A percentile compares a stretch with the other conserved stretches of the same genome.
phyloP scores from a whole-genome alignment of 2,797 vertebrate species.

The Thaleichthys pacificus region DNA sequence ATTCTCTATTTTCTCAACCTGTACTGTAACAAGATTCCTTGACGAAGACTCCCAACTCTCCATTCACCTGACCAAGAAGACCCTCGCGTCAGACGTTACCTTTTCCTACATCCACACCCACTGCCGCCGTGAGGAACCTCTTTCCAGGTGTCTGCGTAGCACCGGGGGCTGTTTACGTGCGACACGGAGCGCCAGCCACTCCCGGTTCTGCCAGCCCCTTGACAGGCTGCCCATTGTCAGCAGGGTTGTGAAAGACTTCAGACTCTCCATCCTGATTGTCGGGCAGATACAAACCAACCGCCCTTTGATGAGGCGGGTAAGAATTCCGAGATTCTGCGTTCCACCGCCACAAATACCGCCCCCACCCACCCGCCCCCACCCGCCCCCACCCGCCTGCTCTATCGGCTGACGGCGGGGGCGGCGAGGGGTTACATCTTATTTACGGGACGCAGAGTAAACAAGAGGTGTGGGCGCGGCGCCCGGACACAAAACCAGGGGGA shows the following conservation, averaged over 20 bases:
- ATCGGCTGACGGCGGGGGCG: conserved; percentile 47
- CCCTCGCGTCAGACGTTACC: not conserved
- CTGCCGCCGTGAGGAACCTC: not conserved
- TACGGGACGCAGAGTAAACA: conserved; percentile 52
- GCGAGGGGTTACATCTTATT: conserved; percentile 58
- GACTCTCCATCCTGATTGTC: conserved; percentile 56
- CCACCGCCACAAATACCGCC: not conserved
- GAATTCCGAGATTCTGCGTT: conserved; percentile 58
- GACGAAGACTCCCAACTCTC: no score
- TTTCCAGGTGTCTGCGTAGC: not conserved
- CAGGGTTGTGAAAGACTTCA: conserved; percentile 48
- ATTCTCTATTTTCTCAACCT: no score
- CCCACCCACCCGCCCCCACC: no score
- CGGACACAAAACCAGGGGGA: conserved; percentile 29
- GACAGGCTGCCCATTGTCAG: conserved; percentile 52
- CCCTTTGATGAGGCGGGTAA: conserved; percentile 54
- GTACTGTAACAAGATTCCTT: no score
- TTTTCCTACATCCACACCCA: not conserved
- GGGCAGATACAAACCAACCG: conserved; percentile 55
- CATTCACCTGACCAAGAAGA: no score
- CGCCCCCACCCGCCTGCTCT: conserved; percentile 15
- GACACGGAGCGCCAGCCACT: conserved; percentile 13
- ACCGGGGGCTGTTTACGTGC: conserved; percentile 32
- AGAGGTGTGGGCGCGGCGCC: conserved; percentile 12
- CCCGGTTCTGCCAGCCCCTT: conserved; percentile 40